These are phyloP conservation scores for Arenaria interpres DNA, from an alignment of 2,113 vertebrate species.

Conservation along the genomic window DNA sequence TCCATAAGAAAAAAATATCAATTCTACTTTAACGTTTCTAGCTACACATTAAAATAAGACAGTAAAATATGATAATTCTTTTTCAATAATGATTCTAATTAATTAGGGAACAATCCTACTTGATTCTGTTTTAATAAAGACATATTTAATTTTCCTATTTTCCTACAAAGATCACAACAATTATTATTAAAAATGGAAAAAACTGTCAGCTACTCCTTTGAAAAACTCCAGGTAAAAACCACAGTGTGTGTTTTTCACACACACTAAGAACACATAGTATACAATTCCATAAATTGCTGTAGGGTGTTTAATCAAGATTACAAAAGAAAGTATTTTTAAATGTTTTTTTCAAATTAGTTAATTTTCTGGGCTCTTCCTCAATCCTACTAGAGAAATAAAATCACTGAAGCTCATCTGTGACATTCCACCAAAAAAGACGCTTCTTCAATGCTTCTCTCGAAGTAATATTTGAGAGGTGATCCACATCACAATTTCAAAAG, in stretches of 20 bases:
- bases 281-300: not conserved
- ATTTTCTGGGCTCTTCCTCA: not conserved
- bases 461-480: not conserved
- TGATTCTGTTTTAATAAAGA: not conserved
- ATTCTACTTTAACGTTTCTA: not conserved
- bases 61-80: not conserved
- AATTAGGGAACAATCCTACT: not conserved
- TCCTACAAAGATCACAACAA: not conserved
- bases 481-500: not conserved
- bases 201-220: not conserved
- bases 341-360: not conserved
- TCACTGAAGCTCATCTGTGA: not conserved
- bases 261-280: not conserved
- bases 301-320: not conserved
- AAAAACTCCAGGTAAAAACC: not conserved
- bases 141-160: not conserved
- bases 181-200: not conserved
- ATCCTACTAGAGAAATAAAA: not conserved
- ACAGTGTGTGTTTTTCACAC: not conserved
- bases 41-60: not conserved
- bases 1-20: not conserved
- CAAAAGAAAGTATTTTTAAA: not conserved
- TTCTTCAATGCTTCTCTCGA: not conserved
- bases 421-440: not conserved
- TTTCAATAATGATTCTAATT: not conserved